Percentiles rank a stretch among this genome's conserved stretches.
Evolutionary conservation across 1,140 invertebrate genomes (phyloP).

Genomic region (Neomicropteryx cornuta): DNA sequence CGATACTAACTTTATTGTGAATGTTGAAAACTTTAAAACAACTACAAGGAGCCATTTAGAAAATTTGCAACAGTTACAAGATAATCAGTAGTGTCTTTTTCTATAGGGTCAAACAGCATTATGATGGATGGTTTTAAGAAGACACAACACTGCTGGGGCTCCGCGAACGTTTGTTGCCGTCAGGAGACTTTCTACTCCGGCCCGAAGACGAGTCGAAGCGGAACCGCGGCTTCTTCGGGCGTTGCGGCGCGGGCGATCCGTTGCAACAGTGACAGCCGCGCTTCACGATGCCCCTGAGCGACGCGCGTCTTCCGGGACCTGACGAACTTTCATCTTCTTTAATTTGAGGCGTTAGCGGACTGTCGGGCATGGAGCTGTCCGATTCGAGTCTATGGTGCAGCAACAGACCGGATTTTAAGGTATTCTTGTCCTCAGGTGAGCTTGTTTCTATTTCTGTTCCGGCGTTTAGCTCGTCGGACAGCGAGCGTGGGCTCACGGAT

Average conservation of each 20-base stretch:
- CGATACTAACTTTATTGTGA: too few species aligned
- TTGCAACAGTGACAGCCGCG: conserved; percentile 36
- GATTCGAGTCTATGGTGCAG: conserved; percentile 8
- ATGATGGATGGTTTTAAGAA: too few species aligned
- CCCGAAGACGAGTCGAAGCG: too few species aligned
- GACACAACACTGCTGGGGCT: too few species aligned
- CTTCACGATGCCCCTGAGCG: conserved; percentile 29
- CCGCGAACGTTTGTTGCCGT: too few species aligned
- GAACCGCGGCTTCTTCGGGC: conserved; percentile 1
- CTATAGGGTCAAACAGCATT: too few species aligned
- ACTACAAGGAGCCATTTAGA: too few species aligned
- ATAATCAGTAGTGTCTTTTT: too few species aligned
- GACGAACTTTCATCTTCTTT: conserved; percentile 6
- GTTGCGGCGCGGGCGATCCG: conserved; percentile 21
- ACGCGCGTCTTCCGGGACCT: conserved; percentile 24
- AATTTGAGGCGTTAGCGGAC: too few species aligned
- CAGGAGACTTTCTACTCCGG: too few species aligned
- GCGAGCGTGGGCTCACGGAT: conserved; percentile 19
- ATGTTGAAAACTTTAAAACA: too few species aligned
- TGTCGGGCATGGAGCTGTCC: conserved; percentile 19
- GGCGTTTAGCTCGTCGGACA: conserved; percentile 27
- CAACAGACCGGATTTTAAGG: not conserved
- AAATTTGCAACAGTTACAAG: too few species aligned
- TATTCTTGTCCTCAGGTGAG: conserved; percentile 10
- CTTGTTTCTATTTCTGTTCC: conserved; percentile 18